Base-by-base conservation (phyloP, 2,888 invertebrate genomes). In the Drosophila diplacantha region DNA sequence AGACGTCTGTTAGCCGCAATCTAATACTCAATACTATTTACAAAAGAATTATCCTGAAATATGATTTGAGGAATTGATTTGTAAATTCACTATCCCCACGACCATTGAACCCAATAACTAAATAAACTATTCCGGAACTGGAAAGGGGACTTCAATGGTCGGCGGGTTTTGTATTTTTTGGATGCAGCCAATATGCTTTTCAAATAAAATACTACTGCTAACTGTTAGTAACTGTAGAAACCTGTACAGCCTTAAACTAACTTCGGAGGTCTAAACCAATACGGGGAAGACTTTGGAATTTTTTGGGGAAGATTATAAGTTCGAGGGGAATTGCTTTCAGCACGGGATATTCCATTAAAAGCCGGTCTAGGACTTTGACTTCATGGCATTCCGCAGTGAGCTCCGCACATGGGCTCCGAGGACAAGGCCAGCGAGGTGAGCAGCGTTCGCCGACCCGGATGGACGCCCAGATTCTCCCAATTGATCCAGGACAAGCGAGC, bases 401-500 rank as follows among this genome's bases (percentile, higher is more conserved):
- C 80, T 4, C 88, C 87, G 56, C 87, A 87, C 75, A 87, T 81
- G 32, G 90, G 91, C 78, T 95, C 95, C 0, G 94, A 92, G 47
- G 94, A 93, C 14, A 96, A 90, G 0, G 95, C 94, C 18, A 96
- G 89, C 0, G 95, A 93, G 1, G 95, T 95, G 3, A 96, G 90
- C 7, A 95, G 91, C 65, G 95, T 95, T 75, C 96, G 91, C 50
- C 96, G 90, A 60, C 95, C 95, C 3, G 96, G 96, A 86, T 95
- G 96, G 5, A 98, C 96, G 1, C 99, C 99, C 2, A 99, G 91
- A 86, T 97, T 97, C 88, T 98, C 97, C 99, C 99, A 99, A 86
- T 98, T 98, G 80, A 99, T 98, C 99, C 99, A 99, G 0, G 97
- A 97, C 29, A 99, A 90, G 57, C 99, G 91, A 0, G 99, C 98